phyloP scores from a whole-genome alignment of 2,888 invertebrate species.

The Tromatobia lineatoria region DNA sequence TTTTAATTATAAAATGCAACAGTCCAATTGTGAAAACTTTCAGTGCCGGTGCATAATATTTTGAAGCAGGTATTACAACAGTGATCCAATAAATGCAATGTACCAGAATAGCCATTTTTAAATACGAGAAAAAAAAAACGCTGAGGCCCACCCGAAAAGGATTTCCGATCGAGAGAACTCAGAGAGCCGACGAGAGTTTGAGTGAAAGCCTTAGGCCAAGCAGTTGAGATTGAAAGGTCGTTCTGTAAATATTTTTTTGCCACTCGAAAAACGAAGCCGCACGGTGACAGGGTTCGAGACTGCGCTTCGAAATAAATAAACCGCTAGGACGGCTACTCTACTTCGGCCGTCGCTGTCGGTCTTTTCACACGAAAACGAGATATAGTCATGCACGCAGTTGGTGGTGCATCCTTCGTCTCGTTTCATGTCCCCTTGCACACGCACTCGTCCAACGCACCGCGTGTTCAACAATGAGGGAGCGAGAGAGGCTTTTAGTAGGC shows the following conservation, averaged over 20 bases:
- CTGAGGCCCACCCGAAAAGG: neutral
- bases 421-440: slow-evolving; percentile 29
- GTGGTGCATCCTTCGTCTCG: slow-evolving; percentile 52
- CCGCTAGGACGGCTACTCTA: too few species aligned
- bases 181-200: neutral
- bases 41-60: too few species aligned
- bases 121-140: neutral
- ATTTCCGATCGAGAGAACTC: slow-evolving; percentile 41
- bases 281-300: slow-evolving; percentile 21
- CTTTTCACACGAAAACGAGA: slow-evolving; percentile 25
- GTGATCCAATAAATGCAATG: too few species aligned
- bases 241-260: slow-evolving; percentile 63
- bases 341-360: slow-evolving; percentile 31
- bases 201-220: slow-evolving; percentile 27
- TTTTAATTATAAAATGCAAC: too few species aligned
- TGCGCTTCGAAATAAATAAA: slow-evolving; percentile 47
- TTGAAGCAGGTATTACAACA: too few species aligned
- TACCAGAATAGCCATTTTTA: slow-evolving; percentile 15
- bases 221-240: slow-evolving; percentile 45
- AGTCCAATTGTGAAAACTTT: too few species aligned
- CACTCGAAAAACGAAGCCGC: slow-evolving; percentile 45
- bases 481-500: slow-evolving; percentile 50
- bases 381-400: slow-evolving; percentile 28
- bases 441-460: slow-evolving; percentile 26
- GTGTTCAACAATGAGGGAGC: slow-evolving; percentile 64